Conservation (phyloP, 2,797 vertebrate species). For the Rhinichthys osculus region DNA sequence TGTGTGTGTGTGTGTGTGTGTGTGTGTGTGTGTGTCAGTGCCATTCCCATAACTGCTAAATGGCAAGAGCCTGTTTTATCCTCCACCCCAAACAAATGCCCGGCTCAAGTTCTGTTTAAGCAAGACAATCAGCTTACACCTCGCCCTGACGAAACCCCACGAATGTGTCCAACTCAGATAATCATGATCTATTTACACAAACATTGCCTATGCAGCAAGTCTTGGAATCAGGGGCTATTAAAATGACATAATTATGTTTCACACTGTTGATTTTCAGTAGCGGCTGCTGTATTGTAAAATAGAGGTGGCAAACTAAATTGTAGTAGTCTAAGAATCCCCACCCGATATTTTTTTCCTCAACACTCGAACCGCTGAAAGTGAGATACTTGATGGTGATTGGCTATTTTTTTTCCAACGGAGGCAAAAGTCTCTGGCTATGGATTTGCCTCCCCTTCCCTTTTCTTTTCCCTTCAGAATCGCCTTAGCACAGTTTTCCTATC, state of each 20-base stretch:
- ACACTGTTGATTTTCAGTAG: neutral
- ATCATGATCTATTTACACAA: slow-evolving; percentile 27
- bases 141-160: slow-evolving; percentile 61
- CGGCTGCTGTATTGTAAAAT: no score
- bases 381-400: no score
- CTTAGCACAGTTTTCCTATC: no score
- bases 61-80: slow-evolving; percentile 42
- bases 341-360: no score
- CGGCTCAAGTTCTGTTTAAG: slow-evolving; percentile 73
- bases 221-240: neutral
- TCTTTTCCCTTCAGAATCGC: no score
- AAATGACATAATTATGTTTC: neutral
- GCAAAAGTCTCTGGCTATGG: no score
- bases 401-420: no score
- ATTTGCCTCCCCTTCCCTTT: no score
- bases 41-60: slow-evolving; percentile 57
- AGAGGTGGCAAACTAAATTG: no score
- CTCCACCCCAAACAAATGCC: slow-evolving; percentile 46
- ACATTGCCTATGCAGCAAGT: neutral
- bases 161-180: slow-evolving; percentile 51
- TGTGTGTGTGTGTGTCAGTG: slow-evolving; percentile 14
- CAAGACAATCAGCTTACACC: slow-evolving; percentile 77
- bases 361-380: no score
- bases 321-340: no score
- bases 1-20: neutral